Evolutionary conservation across 2,113 vertebrate genomes (phyloP).

Genomic region (Tyto alba): DNA sequence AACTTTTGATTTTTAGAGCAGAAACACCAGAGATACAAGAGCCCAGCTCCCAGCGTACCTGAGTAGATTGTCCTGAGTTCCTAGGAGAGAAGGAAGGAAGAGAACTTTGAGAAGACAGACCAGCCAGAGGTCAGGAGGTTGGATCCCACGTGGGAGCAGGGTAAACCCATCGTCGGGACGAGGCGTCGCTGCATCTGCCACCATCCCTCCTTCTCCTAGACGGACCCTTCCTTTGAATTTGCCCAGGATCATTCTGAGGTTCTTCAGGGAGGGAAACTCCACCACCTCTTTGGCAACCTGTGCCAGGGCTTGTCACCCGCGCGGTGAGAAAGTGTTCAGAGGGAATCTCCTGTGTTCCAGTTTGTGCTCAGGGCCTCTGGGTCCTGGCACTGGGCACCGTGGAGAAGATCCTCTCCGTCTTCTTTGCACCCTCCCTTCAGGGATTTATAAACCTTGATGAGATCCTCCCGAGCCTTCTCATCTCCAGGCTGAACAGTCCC

Average conservation of each 20-base stretch:
- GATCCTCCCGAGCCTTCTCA: neutral
- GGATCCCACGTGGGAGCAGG: neutral
- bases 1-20: neutral
- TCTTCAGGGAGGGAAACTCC: neutral
- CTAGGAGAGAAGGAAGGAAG: neutral
- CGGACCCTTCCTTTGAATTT: neutral
- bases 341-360: neutral
- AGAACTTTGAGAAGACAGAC: neutral
- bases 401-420: neutral
- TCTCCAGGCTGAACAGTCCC: neutral
- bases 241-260: neutral
- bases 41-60: neutral
- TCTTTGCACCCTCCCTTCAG: neutral
- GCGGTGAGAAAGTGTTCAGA: neutral
- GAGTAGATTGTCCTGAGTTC: neutral
- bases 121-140: neutral
- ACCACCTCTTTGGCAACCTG: neutral
- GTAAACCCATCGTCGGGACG: neutral
- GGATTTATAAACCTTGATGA: neutral
- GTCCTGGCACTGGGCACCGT: neutral
- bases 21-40: neutral
- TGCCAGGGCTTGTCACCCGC: neutral
- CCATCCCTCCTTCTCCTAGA: neutral
- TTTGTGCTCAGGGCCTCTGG: neutral
- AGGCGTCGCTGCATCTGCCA: neutral